Evolutionary conservation across 2,888 invertebrate genomes (phyloP).

Genomic region (Nemoura dubitans): DNA sequence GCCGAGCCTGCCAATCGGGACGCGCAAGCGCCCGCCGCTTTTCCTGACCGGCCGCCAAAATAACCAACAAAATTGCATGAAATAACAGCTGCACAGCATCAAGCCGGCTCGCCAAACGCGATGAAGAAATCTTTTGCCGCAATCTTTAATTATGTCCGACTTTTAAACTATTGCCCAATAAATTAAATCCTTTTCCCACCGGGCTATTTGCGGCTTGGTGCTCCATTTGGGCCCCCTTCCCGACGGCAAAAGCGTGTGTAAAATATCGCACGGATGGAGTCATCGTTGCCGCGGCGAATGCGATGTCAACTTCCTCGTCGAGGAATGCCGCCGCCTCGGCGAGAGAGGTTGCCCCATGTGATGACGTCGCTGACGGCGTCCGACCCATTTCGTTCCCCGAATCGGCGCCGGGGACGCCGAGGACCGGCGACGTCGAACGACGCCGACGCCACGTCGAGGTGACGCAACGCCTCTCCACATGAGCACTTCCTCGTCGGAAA

Average conservation of each 20-base stretch:
- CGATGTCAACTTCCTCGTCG: not conserved
- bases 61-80: conserved; percentile 1
- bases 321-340: not conserved
- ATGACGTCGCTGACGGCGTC: too few relatives aligned
- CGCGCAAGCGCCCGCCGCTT: not conserved
- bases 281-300: not conserved
- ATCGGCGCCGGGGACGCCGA: too few relatives aligned
- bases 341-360: not conserved
- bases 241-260: not conserved
- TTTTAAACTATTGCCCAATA: conserved; percentile 7
- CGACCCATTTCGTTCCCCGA: not conserved
- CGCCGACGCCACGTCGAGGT: not conserved
- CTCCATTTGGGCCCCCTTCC: not conserved
- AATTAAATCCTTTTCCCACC: not conserved
- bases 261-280: not conserved
- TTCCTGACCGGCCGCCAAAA: conserved; percentile 13
- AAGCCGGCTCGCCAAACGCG: not conserved
- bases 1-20: not conserved
- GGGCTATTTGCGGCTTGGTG: not conserved
- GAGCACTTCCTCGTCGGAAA: not conserved
- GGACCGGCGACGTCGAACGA: too few relatives aligned
- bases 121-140: conserved; percentile 5
- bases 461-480: not conserved
- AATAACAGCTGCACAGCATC: conserved; percentile 27
- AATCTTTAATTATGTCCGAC: conserved; percentile 13